Conservation (phyloP, 2,113 vertebrate species). For the Istiophorus platypterus region DNA sequence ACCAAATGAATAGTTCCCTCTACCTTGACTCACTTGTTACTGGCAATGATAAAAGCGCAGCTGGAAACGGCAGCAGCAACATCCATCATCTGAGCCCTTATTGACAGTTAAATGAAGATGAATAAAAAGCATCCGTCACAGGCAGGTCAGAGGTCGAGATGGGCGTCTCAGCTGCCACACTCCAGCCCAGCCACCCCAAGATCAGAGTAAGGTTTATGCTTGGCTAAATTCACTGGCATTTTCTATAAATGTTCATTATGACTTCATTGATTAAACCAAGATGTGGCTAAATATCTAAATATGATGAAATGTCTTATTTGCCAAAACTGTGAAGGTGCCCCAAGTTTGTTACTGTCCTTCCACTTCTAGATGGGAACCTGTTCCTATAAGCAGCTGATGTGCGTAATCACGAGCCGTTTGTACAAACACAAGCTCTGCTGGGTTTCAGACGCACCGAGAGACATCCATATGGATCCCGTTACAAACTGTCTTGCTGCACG, state of each 20-base stretch:
- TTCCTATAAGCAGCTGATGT: conserved; percentile 34
- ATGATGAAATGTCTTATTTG: not conserved
- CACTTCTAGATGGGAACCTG: conserved; percentile 5
- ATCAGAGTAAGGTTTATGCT: conserved; percentile 3
- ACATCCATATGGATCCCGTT: conserved; percentile 75
- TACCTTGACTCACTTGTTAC: not conserved
- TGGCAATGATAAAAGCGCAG: conserved; percentile 8
- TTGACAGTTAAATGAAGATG: conserved; percentile 16
- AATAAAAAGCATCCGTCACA: conserved; percentile 13
- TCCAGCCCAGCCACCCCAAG: not conserved
- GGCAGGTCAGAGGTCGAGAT: conserved; percentile 11
- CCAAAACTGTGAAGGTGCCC: not conserved
- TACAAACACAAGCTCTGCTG: conserved; percentile 47
- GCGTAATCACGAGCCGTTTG: conserved; percentile 53
- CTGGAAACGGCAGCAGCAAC: not conserved
- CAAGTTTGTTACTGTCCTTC: not conserved
- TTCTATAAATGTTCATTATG: not conserved
- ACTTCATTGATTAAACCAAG: not conserved
- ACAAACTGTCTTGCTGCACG: conserved; percentile 58
- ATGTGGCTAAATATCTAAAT: not conserved
- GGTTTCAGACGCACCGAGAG: conserved; percentile 41
- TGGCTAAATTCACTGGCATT: not conserved
- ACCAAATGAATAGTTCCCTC: conserved; percentile 3
- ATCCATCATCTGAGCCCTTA: not conserved
- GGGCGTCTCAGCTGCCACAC: not conserved